Conservation (phyloP, 92 coral and sea anemone species). For the Heliopora coerulea region DNA sequence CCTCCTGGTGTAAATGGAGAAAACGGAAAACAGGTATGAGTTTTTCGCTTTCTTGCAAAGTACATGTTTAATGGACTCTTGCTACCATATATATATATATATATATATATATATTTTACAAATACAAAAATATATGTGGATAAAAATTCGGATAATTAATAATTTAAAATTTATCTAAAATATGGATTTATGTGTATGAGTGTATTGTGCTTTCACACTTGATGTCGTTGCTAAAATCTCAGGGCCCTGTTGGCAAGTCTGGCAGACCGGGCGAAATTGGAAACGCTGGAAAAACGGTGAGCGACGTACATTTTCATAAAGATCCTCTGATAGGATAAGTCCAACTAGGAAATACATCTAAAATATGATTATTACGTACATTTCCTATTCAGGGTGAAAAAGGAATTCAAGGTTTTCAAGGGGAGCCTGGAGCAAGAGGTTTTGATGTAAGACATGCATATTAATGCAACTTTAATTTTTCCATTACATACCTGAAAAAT, state of each 20-base stretch:
- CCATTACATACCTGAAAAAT: no score
- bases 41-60: no score
- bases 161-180: no score
- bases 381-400: conserved; percentile 44
- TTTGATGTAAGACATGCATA: conserved; percentile 39
- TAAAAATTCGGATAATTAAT: no score
- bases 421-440: conserved; percentile 48
- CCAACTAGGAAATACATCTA: no score
- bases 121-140: no score
- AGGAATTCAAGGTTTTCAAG: conserved; percentile 47
- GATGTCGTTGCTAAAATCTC: background rate
- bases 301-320: background rate
- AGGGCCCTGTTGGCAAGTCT: conserved; percentile 20
- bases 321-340: no score
- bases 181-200: no score
- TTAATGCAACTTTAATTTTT: no score
- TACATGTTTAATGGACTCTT: no score
- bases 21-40: conserved; percentile 23
- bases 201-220: background rate
- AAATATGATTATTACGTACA: background rate
- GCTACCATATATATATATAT: no score
- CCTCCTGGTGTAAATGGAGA: conserved; percentile 20
- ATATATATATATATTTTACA: no score
- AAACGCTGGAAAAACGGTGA: conserved; percentile 24
- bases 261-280: conserved; percentile 13